These are phyloP conservation scores for Geodia barretti DNA, from an alignment of 37 sponge, comb jelly and placozoan species.

Conservation along the genomic window DNA sequence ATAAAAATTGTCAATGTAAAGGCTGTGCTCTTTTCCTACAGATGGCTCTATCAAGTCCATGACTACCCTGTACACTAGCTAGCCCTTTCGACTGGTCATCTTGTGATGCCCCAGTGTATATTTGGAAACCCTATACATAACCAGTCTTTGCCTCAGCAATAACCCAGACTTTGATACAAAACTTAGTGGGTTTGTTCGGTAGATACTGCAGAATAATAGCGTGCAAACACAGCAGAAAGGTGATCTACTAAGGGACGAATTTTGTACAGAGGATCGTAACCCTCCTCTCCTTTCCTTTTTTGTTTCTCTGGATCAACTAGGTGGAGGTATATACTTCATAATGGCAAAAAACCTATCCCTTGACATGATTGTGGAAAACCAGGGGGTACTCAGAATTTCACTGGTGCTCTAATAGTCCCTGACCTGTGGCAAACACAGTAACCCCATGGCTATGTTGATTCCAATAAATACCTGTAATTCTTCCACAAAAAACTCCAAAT, in stretches of 20 bases:
- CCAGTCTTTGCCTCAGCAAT: conserved; percentile 19
- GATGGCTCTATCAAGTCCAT: conserved; percentile 3
- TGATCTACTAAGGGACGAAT: background rate
- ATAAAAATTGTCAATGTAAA: conserved; percentile 45
- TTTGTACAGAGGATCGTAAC: background rate
- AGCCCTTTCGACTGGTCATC: background rate
- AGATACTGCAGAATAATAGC: conserved; percentile 29
- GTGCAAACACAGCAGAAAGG: conserved; percentile 1
- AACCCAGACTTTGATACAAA: conserved; percentile 37
- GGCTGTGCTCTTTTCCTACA: conserved; percentile 7
- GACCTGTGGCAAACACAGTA: conserved; percentile 2
- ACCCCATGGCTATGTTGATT: conserved; percentile 12
- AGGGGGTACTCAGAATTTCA: background rate
- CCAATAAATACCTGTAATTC: conserved; percentile 1
- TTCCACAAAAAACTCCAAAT: background rate
- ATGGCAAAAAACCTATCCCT: conserved; percentile 4
- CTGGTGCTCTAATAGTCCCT: conserved; percentile 4
- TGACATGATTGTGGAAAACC: conserved; percentile 7
- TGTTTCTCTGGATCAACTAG: conserved; percentile 2
- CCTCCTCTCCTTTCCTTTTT: conserved; percentile 1
- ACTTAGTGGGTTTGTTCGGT: conserved; percentile 36
- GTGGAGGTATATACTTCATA: background rate
- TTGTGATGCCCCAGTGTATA: conserved; percentile 31
- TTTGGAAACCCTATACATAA: conserved; percentile 8
- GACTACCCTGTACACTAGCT: background rate